A percentile compares a stretch with the other conserved stretches of the same genome.
phyloP scores from a whole-genome alignment of 1,140 invertebrate genomes.

The Sarcophaga peregrina region DNA sequence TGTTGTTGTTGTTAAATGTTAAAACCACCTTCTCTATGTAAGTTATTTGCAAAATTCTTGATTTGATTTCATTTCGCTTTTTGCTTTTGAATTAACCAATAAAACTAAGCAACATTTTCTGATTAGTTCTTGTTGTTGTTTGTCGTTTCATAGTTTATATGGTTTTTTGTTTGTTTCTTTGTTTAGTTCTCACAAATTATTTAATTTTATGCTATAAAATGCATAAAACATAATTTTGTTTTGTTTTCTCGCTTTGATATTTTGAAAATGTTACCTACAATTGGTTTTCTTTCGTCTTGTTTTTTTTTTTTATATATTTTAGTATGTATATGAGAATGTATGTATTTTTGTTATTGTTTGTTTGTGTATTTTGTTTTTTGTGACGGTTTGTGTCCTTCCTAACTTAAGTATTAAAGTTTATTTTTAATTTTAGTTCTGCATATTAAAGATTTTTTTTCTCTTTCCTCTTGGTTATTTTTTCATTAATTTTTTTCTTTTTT shows the following conservation, averaged over 20 bases:
- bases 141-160: conserved; percentile 3
- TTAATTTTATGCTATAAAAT: conserved; percentile 41
- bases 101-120: conserved; percentile 29
- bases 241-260: not conserved
- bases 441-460: not conserved
- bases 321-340: not conserved
- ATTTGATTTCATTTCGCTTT: not conserved
- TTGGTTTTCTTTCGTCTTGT: not conserved
- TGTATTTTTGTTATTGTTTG: not conserved
- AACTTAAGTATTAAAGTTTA: not conserved
- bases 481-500: conserved; percentile 3
- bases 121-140: conserved; percentile 13
- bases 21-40: conserved; percentile 16
- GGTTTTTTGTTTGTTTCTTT: conserved; percentile 26
- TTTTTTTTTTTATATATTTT: not conserved
- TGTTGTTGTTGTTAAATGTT: conserved; percentile 19
- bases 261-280: conserved; percentile 22
- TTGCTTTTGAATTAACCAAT: not conserved
- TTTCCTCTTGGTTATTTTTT: not conserved
- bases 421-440: not conserved
- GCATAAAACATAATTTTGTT: conserved; percentile 35
- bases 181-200: conserved; percentile 13
- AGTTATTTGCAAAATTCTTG: too few species aligned
- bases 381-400: conserved; percentile 36
- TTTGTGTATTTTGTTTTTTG: conserved; percentile 21